Evolutionary conservation across 2,888 invertebrate species (phyloP).

Genomic region (Nineta flava): DNA sequence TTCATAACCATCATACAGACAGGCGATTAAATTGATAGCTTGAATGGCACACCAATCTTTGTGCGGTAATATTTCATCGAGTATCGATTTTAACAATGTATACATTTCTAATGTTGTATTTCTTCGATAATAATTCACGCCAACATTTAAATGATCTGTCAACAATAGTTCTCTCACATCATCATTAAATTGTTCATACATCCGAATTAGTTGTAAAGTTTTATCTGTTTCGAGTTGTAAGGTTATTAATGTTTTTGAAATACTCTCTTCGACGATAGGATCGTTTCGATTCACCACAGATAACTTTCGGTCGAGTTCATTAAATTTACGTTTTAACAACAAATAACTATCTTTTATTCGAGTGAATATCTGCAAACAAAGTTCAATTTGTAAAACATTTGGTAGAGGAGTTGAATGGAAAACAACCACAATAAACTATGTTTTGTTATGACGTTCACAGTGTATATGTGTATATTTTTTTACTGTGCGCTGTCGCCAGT

Average conservation of each 20-base stretch:
- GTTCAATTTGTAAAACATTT: no score
- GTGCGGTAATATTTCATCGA: slow-evolving; percentile 15
- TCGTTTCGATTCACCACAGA: slow-evolving; percentile 10
- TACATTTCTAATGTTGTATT: slow-evolving; percentile 40
- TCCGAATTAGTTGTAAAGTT: slow-evolving; percentile 20
- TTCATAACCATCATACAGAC: slow-evolving; percentile 62
- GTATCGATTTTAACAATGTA: slow-evolving; percentile 22
- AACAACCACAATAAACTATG: no score
- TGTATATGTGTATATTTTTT: no score
- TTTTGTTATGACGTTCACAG: no score
- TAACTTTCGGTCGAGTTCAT: slow-evolving; percentile 12
- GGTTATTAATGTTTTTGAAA: not conserved
- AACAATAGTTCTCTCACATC: slow-evolving; percentile 34
- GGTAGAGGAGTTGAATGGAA: no score
- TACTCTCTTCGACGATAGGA: no score
- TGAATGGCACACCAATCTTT: slow-evolving; percentile 23
- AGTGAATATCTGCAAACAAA: slow-evolving; percentile 9
- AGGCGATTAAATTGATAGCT: slow-evolving; percentile 32
- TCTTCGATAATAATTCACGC: slow-evolving; percentile 45
- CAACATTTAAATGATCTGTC: slow-evolving; percentile 34
- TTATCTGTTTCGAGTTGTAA: slow-evolving; percentile 12
- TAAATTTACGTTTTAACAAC: slow-evolving; percentile 17
- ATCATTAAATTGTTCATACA: slow-evolving; percentile 31
- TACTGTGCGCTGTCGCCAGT: no score
- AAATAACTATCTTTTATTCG: slow-evolving; percentile 33